These are phyloP conservation scores for Atherix ibis DNA, from an alignment of 2,888 invertebrate genomes.

Conservation along the genomic window DNA sequence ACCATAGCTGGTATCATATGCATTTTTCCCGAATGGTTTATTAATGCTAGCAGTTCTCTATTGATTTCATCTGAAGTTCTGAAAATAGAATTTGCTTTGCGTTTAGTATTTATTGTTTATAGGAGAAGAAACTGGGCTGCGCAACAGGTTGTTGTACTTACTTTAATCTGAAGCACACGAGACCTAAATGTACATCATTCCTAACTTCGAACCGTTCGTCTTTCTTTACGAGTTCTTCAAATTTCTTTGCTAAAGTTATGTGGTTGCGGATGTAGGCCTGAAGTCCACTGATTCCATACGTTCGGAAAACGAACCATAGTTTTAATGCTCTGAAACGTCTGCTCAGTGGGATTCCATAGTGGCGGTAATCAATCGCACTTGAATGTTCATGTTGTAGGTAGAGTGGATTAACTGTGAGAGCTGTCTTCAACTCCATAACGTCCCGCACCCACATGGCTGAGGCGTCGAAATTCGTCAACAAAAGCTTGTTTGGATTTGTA, in stretches of 20 bases:
- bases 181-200: constrained; percentile 57
- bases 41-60: constrained; percentile 55
- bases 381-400: constrained; percentile 71
- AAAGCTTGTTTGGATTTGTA: constrained; percentile 78
- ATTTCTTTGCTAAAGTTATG: constrained; percentile 56
- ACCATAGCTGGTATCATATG: constrained; percentile 77
- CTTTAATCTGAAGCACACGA: constrained; percentile 60
- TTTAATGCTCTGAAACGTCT: constrained; percentile 72
- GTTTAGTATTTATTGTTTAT: not conserved
- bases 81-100: constrained; percentile 2
- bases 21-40: constrained; percentile 68
- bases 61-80: constrained; percentile 56
- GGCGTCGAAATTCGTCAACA: constrained; percentile 73
- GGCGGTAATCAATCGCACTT: constrained; percentile 53
- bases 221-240: constrained; percentile 48
- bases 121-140: not conserved
- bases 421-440: constrained; percentile 59
- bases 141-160: constrained; percentile 12
- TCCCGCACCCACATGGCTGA: constrained; percentile 72
- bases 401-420: constrained; percentile 71
- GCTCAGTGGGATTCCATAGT: constrained; percentile 79
- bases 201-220: constrained; percentile 61
- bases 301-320: constrained; percentile 72
- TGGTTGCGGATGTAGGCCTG: constrained; percentile 73
- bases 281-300: constrained; percentile 68